Evolutionary conservation across 37 sponge, comb jelly and placozoan species (phyloP), one percentile per base, ranked within the genome.

Genomic region (Lycopodina hypogea): DNA sequence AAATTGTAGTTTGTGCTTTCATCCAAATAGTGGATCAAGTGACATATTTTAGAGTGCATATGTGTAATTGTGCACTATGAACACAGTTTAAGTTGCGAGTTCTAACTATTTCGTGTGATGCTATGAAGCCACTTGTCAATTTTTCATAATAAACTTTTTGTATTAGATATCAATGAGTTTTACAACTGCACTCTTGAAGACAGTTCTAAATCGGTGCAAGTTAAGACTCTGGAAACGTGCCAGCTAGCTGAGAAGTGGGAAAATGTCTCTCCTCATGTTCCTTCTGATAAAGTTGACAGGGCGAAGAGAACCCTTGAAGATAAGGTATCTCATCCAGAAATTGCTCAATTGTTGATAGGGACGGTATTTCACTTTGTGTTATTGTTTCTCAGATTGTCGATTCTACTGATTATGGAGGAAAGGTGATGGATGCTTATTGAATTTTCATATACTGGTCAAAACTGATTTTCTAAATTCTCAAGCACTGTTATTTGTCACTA

Each of bases 141-240:
- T n/a, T n/a, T n/a, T n/a, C n/a, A n/a, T n/a, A n/a, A n/a, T n/a
- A n/a, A n/a, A 45, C 48, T 45, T 69, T 37, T 71, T 37, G 1
- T 82, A 40, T n/a, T 70, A 94, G 95, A 94, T 55, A 90, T 94
- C 56, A 91, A 94, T 39, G 91, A 94, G 55, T 94, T 94, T 74
- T 94, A 94, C 61, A 78, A 61, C 7, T 38, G 30, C 61, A 94
- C 95, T 22, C 86, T 94, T 42, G 91, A 87, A 18, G 82, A 90
- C 32, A 62, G 52, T 15, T 42, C 48, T 38, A 90, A 87, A n/a
- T 36, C 89, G 3, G 58, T 48, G 26, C 71, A 79, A 1, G 55
- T 29, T 1, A 94, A 94, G 78, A 79, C 91, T 15, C 74, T 68
- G 56, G 89, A 85, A 78, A 81, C 92, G 3, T 51, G 68, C 21